Evolutionary conservation across 2,113 vertebrate genomes (phyloP).

Genomic region (Clinocottus analis): DNA sequence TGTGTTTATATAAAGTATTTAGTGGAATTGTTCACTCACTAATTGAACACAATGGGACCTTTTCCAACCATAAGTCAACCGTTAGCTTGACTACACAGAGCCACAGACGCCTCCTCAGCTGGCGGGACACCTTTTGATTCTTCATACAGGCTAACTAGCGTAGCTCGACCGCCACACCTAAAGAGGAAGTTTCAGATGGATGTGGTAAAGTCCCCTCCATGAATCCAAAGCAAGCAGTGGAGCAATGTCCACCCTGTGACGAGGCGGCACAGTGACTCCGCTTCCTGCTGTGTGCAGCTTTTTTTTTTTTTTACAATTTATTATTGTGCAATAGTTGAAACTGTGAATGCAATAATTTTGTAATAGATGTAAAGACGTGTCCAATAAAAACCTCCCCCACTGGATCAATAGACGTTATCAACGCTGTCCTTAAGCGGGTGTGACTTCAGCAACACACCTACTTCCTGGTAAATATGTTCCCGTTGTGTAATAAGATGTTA

Average conservation of each 20-base stretch:
- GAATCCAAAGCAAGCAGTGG: constrained; percentile 8
- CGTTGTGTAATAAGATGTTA: not conserved
- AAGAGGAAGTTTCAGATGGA: constrained; percentile 24
- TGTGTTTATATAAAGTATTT: not conserved
- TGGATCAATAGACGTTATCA: constrained; percentile 41
- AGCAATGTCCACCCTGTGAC: constrained; percentile 20
- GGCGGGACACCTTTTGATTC: not conserved
- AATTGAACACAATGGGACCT: not conserved
- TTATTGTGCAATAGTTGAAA: not conserved
- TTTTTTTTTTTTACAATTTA: not conserved
- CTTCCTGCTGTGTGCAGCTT: constrained; percentile 20
- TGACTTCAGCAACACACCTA: constrained; percentile 7
- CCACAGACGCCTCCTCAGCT: constrained; percentile 7
- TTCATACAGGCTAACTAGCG: not conserved
- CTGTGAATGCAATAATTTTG: not conserved
- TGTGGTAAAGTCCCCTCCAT: constrained; percentile 7
- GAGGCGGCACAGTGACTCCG: constrained; percentile 26
- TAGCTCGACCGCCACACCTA: not conserved
- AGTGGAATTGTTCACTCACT: no score
- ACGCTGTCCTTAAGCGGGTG: constrained; percentile 14
- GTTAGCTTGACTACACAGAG: not conserved
- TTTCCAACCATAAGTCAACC: not conserved
- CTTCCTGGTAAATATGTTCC: constrained; percentile 21
- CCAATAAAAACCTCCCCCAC: constrained; percentile 7
- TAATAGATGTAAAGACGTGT: constrained; percentile 1